These are phyloP conservation scores for Ophioderma brevispina DNA, from an alignment of 35 echinoderm and acorn worm species.

Conservation along the genomic window DNA sequence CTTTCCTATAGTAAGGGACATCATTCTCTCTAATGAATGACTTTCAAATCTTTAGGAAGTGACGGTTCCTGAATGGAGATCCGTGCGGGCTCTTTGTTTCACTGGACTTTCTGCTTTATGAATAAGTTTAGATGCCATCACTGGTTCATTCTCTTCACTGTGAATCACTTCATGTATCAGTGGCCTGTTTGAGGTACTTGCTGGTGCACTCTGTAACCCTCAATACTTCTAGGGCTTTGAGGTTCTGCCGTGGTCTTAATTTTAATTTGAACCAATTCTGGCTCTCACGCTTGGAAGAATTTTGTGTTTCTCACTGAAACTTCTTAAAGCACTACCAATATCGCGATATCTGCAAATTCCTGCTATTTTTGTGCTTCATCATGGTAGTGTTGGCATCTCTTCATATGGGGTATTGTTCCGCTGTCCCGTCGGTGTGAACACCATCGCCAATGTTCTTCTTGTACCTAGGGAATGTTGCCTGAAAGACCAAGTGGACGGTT, in stretches of 20 bases:
- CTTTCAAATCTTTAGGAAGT: neutral
- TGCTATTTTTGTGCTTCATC: neutral
- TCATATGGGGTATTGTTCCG: neutral
- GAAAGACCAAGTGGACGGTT: neutral
- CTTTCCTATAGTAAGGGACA: neutral
- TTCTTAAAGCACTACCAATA: neutral
- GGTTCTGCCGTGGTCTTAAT: neutral
- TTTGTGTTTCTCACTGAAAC: neutral
- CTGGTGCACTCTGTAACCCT: neutral
- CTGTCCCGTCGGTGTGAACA: neutral
- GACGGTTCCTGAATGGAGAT: neutral
- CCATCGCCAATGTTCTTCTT: neutral
- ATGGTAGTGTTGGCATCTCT: neutral
- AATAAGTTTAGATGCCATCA: too few relatives aligned
- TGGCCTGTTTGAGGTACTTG: neutral
- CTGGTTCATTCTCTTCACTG: neutral
- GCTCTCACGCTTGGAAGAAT: neutral
- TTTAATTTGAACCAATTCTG: neutral
- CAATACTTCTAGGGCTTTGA: neutral
- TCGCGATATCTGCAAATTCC: neutral
- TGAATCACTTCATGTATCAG: neutral
- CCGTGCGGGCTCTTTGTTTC: neutral
- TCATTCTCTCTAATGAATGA: slow-evolving; percentile 9
- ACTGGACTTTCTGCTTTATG: neutral
- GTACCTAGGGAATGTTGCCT: neutral